Percentiles rank a stretch among this genome's conserved stretches.
Evolutionary conservation across 2,888 invertebrate genomes (phyloP).

Genomic region (Leptopilina drosophilae): DNA sequence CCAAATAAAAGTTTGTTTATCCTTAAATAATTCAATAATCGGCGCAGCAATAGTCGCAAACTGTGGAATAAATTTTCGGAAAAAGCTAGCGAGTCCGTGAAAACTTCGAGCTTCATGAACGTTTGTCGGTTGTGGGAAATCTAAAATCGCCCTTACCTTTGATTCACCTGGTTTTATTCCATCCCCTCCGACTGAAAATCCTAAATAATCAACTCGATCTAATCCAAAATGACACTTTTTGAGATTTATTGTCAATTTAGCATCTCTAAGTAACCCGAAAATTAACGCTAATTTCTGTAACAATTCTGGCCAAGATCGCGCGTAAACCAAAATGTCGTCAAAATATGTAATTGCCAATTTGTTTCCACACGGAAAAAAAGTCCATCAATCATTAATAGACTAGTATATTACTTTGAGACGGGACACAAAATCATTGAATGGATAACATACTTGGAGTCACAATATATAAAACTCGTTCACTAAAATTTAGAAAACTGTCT

Average conservation of each 20-base stretch:
- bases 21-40: conserved; percentile 35
- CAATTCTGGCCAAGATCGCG: conserved; percentile 55
- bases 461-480: no score
- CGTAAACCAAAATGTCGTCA: conserved; percentile 36
- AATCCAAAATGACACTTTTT: conserved; percentile 61
- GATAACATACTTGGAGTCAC: no score
- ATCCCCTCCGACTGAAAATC: conserved; percentile 51
- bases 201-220: conserved; percentile 60
- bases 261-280: conserved; percentile 53
- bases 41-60: conserved; percentile 43
- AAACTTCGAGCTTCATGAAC: conserved; percentile 42
- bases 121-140: conserved; percentile 42
- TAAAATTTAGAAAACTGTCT: no score
- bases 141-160: conserved; percentile 53
- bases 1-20: conserved; percentile 18
- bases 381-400: no score
- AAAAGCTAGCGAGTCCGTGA: conserved; percentile 43
- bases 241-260: conserved; percentile 61
- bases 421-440: no score
- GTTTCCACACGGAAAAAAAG: no score
- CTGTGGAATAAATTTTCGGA: conserved; percentile 45
- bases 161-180: conserved; percentile 22
- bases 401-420: no score
- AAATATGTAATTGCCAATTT: conserved; percentile 32
- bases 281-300: conserved; percentile 54